A percentile compares a stretch with the other conserved stretches of the same genome.
Conservation (phyloP, 2,888 invertebrate genomes). For the Entomobrya multifasciata region DNA sequence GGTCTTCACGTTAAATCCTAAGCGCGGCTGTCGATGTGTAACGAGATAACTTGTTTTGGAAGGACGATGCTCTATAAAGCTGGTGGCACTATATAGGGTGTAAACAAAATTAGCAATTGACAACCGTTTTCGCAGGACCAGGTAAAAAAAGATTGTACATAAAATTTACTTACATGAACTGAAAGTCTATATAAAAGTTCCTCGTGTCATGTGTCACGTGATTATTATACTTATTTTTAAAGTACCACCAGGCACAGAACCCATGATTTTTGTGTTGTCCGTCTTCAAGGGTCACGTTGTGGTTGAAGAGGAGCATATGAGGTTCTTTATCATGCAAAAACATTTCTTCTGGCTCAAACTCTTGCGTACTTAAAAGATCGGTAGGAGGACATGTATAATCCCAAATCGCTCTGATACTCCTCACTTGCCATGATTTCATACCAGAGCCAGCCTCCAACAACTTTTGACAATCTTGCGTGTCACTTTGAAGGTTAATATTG, state of each 20-base stretch:
- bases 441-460: background rate
- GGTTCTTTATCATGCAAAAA: slow-evolving; percentile 5
- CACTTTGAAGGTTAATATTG: background rate
- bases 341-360: background rate
- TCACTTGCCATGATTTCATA: background rate
- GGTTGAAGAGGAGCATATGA: slow-evolving; percentile 11
- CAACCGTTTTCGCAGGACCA: background rate
- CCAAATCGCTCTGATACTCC: background rate
- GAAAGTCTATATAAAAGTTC: slow-evolving; percentile 42
- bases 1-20: slow-evolving; percentile 11
- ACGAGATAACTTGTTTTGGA: slow-evolving; percentile 2
- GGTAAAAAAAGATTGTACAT: background rate
- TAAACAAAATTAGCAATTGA: background rate
- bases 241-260: slow-evolving; percentile 32
- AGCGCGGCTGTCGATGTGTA: background rate
- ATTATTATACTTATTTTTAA: background rate
- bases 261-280: background rate
- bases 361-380: background rate
- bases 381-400: background rate
- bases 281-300: background rate
- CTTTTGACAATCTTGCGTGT: background rate
- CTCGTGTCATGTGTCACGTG: background rate
- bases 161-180: slow-evolving; percentile 4
- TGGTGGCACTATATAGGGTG: background rate
- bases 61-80: background rate